Conservation (phyloP, 2,113 vertebrate genomes). For the Spheniscus mendiculus region DNA sequence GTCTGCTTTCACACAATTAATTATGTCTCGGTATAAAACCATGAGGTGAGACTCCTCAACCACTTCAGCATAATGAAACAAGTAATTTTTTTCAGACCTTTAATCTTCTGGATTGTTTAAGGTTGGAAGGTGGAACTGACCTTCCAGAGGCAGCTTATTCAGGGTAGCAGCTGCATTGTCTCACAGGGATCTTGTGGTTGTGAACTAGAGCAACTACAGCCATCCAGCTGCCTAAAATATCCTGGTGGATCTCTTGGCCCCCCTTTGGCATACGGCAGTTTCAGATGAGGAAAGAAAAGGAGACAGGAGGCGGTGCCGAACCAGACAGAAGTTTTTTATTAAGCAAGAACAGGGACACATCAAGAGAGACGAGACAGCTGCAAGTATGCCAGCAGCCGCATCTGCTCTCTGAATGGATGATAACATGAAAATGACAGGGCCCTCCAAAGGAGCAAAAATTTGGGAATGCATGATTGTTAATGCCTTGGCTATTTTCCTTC, state of each 20-base stretch:
- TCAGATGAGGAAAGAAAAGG: slow-evolving; percentile 9
- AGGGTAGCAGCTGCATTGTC: neutral
- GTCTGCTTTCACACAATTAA: neutral
- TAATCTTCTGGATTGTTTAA: neutral
- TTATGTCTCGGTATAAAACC: neutral
- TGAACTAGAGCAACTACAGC: neutral
- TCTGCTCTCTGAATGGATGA: slow-evolving; percentile 19
- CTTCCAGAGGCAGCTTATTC: neutral
- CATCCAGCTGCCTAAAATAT: neutral
- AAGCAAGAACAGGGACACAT: slow-evolving; percentile 10
- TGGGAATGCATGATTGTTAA: neutral
- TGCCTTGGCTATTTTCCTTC: neutral
- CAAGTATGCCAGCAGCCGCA: neutral
- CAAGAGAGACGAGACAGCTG: slow-evolving; percentile 1
- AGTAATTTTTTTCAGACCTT: neutral
- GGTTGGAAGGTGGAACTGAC: neutral
- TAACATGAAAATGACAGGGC: slow-evolving; percentile 8
- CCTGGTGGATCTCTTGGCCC: neutral
- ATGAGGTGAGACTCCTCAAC: neutral
- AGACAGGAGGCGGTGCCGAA: neutral
- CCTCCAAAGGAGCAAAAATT: neutral
- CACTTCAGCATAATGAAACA: neutral
- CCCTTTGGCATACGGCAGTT: neutral
- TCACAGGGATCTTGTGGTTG: neutral
- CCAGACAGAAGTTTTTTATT: slow-evolving; percentile 29